Evolutionary conservation across 2,888 invertebrate species (phyloP), one percentile per base, ranked within the genome.

Genomic region (Caenorhabditis afra): DNA sequence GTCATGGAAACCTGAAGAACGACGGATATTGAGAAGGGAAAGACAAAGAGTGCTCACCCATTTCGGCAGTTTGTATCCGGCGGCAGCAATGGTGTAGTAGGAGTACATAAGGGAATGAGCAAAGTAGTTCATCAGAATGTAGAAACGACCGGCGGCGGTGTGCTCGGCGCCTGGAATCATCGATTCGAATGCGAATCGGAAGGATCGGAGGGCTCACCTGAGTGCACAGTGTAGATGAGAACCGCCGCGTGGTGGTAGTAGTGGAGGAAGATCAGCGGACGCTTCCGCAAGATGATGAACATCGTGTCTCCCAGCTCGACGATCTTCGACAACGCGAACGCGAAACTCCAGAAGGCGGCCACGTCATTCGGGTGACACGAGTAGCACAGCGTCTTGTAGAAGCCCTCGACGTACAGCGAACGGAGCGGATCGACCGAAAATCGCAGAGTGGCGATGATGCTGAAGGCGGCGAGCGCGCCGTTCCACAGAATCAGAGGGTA

Each of bases 21-120:
- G 12, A 23, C n/a, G n/a, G n/a, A 22, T 53, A 7, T 53, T 53
- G 5, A n/a, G 8, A 47, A 11, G 23, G 47, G 41, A 45, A 41
- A 2, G 18, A 14, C 16, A 49, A 16, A 20, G 37, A 47, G 14
- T 18, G 18, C 71, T 37, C 66, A 89, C 86, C 87, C 85, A 87
- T 79, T 82, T 90, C 1, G 97, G 96, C 22, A 84, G 52, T 23
- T 87, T 78, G 79, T 91, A 84, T 55, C 90, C 89, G 79, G 91
- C 84, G 1, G 92, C 92, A 45, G 90, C 81, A n/a, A 91, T 81
- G 37, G 91, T 90, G 86, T 92, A 92, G 86, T 92, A 92, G 0
- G 91, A 87, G 86, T 92, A 92, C 92, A 92, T 92, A 57, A 91
- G 87, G 5, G 92, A 91, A 84, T 92, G 92, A 2, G 92, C 92